Conservation (phyloP, 1,140 invertebrate genomes). For the Carposina sasakii region DNA sequence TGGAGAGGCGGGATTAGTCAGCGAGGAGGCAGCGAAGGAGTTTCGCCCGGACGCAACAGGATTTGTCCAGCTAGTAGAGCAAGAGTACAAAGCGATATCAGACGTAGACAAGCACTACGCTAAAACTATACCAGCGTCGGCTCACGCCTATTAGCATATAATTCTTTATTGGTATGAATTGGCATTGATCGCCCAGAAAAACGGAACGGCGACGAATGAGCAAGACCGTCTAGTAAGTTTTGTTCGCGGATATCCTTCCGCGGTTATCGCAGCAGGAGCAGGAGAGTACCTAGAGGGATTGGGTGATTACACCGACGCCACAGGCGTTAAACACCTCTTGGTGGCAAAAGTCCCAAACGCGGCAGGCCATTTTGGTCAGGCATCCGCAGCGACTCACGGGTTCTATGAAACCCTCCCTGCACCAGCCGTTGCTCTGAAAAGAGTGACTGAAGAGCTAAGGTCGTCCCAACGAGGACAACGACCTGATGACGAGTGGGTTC, state of each 20-base stretch:
- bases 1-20: slow-evolving; percentile 14
- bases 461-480: not conserved
- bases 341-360: not conserved
- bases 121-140: slow-evolving; percentile 16
- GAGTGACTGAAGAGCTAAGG: not conserved
- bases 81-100: slow-evolving; percentile 20
- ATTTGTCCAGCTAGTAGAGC: slow-evolving; percentile 13
- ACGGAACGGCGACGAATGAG: not conserved
- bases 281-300: slow-evolving; percentile 17
- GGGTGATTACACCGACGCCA: slow-evolving; percentile 18
- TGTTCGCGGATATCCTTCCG: no score
- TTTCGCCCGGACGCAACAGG: slow-evolving; percentile 20
- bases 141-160: slow-evolving; percentile 25
- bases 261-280: slow-evolving; percentile 13
- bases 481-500: no score
- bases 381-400: not conserved
- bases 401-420: slow-evolving; percentile 14
- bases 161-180: slow-evolving; percentile 17
- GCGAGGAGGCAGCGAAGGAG: not conserved
- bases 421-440: slow-evolving; percentile 4
- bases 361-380: not conserved
- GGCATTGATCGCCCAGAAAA: slow-evolving; percentile 13
- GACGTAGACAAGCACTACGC: slow-evolving; percentile 18
- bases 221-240: slow-evolving; percentile 17
- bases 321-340: slow-evolving; percentile 16